Conservation (phyloP, 2,888 invertebrate genomes). For the Sinotaia quadrata region DNA sequence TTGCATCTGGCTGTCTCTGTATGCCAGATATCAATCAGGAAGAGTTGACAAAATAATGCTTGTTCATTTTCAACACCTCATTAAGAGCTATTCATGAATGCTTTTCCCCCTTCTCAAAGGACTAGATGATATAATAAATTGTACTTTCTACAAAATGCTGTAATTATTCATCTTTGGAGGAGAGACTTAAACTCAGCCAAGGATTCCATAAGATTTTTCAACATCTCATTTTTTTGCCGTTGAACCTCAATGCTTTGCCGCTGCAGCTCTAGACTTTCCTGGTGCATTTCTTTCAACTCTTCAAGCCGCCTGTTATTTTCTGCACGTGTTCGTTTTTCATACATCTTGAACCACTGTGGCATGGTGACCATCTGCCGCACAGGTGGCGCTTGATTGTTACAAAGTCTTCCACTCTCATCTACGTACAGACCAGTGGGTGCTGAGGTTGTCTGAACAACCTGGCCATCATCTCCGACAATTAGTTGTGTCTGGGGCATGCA, state of each 20-base stretch:
- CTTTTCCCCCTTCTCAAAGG: too few relatives aligned
- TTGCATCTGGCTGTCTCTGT: too few relatives aligned
- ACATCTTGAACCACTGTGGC: conserved; percentile 29
- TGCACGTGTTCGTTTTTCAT: conserved; percentile 22
- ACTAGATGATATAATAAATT: too few relatives aligned
- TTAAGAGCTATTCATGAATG: too few relatives aligned
- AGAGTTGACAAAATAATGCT: too few relatives aligned
- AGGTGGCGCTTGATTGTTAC: neutral
- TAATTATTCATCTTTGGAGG: conserved; percentile 12
- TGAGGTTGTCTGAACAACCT: conserved; percentile 20
- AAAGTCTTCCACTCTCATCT: conserved; percentile 12
- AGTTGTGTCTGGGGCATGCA: conserved; percentile 21
- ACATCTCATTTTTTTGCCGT: conserved; percentile 20
- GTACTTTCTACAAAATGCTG: too few relatives aligned
- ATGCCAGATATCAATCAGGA: too few relatives aligned
- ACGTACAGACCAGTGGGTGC: conserved; percentile 19
- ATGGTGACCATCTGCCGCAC: conserved; percentile 4
- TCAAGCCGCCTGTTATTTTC: conserved; percentile 21
- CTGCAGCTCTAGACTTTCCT: conserved; percentile 21
- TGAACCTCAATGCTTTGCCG: conserved; percentile 17
- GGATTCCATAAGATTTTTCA: conserved; percentile 22
- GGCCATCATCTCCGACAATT: conserved; percentile 21
- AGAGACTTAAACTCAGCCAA: conserved; percentile 22
- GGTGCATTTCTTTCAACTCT: conserved; percentile 27
- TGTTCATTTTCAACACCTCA: too few relatives aligned